Base-by-base conservation (phyloP, 2,888 invertebrate species). In the Cerastis leucographa region DNA sequence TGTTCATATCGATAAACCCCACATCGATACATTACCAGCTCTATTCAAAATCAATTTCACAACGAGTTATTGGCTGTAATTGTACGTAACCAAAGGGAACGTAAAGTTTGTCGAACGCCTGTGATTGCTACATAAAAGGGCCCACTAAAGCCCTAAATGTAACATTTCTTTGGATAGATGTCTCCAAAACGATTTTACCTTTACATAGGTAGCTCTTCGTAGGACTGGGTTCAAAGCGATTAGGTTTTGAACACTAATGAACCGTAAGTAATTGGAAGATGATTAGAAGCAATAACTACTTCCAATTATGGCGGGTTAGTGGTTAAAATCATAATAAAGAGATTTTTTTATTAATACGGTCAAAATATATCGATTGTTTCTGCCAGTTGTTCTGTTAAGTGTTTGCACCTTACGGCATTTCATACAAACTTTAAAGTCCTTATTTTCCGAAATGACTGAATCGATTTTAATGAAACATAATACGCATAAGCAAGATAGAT, bases 61-160 rank as follows among this genome's bases (percentile, higher is more conserved):
- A 87, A 88, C 86, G 90, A 93, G 92, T 93, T 94, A 94, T 93
- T 91, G 90, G 90, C 89, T 92, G 93, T 94, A 93, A 94, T 94
- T 94, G 93, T 92, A 90, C 85, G 92, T 92, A 93, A 94, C 94
- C 92, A 92, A 92, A 91, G 89, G 90, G 90, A 89, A 89, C 91
- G 89, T 93, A 92, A 94, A 94, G 90, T 94, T 93, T 91, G 92
- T 90, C 89, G 89, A 90, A 91, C 90, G 90, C 85, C 89, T 88
- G 90, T 90, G 93, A 94, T 94, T 94, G 92, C 92, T 93, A 92
- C 90, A 92, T 94, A 94, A 94, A 94, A 92, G 90, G 88, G 85
- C 83, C 82, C 74, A 66, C 71, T 87, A 87, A 90, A 88, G 89
- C 91, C 88, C 86, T 83, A 81, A 90, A 91, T 90, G 89, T 89